Conservation (phyloP, 2,888 invertebrate species). For the Drosophila rubida region DNA sequence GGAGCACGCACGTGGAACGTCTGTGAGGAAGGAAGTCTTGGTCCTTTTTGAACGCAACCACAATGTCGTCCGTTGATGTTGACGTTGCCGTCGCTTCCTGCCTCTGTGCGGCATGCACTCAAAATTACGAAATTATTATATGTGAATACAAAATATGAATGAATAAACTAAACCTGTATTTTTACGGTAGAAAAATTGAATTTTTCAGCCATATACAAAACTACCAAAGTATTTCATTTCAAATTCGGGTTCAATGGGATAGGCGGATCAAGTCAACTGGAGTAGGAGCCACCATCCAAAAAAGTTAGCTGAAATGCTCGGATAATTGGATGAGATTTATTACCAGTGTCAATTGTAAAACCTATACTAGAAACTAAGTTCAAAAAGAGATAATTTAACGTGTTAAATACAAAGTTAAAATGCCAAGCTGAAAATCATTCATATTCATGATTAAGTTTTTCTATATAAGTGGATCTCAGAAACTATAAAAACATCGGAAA, state of each 20-base stretch:
- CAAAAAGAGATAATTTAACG: too few relatives aligned
- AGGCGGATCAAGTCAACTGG: too few relatives aligned
- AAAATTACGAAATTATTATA: conserved; percentile 67
- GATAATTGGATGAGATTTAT: too few relatives aligned
- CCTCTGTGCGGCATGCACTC: conserved; percentile 57
- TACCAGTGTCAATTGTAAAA: too few relatives aligned
- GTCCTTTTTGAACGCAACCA: not conserved
- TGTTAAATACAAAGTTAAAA: too few relatives aligned
- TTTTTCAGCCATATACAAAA: conserved; percentile 61
- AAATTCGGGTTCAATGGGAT: not conserved
- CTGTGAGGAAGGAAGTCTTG: not conserved
- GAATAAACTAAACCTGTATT: conserved; percentile 45
- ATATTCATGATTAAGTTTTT: too few relatives aligned
- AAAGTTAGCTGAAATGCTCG: too few relatives aligned
- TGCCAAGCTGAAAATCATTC: too few relatives aligned
- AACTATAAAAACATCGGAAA: too few relatives aligned
- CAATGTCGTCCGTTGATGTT: conserved; percentile 14
- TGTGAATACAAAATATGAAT: conserved; percentile 54
- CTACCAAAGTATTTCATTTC: not conserved
- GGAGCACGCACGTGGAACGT: conserved; percentile 12
- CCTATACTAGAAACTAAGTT: too few relatives aligned
- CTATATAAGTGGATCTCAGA: too few relatives aligned
- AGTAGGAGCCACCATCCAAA: too few relatives aligned
- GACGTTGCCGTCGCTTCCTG: conserved; percentile 13
- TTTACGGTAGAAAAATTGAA: conserved; percentile 69